Conservation (phyloP, 2,797 vertebrate species). For the Aeoliscus strigatus region DNA sequence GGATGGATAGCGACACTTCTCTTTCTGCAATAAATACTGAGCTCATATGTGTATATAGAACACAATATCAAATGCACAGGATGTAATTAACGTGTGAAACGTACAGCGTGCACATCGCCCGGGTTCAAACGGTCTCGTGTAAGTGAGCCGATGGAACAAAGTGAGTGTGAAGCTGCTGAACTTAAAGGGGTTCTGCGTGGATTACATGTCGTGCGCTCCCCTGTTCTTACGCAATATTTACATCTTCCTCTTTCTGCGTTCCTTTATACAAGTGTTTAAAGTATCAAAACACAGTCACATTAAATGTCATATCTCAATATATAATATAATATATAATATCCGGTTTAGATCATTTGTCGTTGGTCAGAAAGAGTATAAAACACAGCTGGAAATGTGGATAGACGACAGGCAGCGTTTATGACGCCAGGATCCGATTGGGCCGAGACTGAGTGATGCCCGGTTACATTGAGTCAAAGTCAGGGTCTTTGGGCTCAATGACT, state of each 20-base stretch:
- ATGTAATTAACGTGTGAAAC: conserved; percentile 42
- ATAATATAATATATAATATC: conserved; percentile 62
- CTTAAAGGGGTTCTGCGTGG: conserved; percentile 59
- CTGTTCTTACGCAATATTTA: conserved; percentile 63
- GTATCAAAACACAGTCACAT: conserved; percentile 76
- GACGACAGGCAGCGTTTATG: conserved; percentile 61
- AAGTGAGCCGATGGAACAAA: conserved; percentile 13
- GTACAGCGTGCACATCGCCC: conserved; percentile 24
- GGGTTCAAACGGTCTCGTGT: too few species aligned
- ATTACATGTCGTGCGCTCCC: conserved; percentile 42
- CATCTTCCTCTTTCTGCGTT: conserved; percentile 41
- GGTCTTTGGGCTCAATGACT: conserved; percentile 82
- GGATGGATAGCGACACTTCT: conserved; percentile 33
- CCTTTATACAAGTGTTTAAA: conserved; percentile 65
- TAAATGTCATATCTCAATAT: conserved; percentile 60
- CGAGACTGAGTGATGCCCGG: conserved; percentile 20
- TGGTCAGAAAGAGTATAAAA: conserved; percentile 69
- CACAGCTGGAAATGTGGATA: conserved; percentile 58
- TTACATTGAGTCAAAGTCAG: conserved; percentile 90
- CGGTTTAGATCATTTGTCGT: conserved; percentile 42
- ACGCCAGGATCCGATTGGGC: conserved; percentile 45
- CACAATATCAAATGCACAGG: conserved; percentile 69
- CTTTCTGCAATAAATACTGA: conserved; percentile 65
- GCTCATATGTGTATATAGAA: conserved; percentile 57
- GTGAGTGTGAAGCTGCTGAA: conserved; percentile 49